A percentile compares a stretch with the other conserved stretches of the same genome.
These are phyloP conservation scores for Botia almorhae DNA, from an alignment of 2,797 vertebrate species.

Conservation along the genomic window DNA sequence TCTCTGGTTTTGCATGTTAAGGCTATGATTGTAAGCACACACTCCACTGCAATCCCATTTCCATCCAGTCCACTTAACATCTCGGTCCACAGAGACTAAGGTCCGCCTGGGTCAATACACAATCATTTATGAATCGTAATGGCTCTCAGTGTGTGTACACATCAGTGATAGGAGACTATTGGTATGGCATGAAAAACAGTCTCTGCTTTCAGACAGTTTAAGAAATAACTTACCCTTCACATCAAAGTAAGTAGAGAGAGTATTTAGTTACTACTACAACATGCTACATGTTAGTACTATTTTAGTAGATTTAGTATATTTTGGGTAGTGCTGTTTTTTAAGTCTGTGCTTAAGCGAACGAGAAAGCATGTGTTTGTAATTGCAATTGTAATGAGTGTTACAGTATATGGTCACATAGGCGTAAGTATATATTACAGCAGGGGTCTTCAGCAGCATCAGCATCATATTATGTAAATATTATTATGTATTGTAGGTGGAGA, in stretches of 20 bases:
- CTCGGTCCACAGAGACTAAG: conserved; percentile 24
- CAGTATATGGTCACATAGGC: no score
- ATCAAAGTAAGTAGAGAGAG: background rate
- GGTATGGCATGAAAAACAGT: background rate
- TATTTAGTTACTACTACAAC: no score
- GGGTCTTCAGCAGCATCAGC: no score
- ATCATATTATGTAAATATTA: no score
- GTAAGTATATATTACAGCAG: no score
- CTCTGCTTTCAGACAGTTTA: background rate
- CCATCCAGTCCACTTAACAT: conserved; percentile 34
- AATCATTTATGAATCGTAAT: conserved; percentile 33
- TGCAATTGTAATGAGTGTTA: no score
- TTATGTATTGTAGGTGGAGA: no score
- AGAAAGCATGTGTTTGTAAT: no score
- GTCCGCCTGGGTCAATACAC: conserved; percentile 30
- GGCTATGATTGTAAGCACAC: background rate
- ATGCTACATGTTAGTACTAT: no score
- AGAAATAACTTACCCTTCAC: background rate
- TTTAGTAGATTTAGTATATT: no score
- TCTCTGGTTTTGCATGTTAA: background rate
- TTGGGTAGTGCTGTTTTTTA: no score
- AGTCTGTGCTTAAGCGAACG: no score
- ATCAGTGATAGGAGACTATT: conserved; percentile 10
- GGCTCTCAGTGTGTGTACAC: conserved; percentile 2
- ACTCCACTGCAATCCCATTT: conserved; percentile 29